Base-by-base conservation (phyloP, 2,797 vertebrate genomes). In the Malurus splendens region DNA sequence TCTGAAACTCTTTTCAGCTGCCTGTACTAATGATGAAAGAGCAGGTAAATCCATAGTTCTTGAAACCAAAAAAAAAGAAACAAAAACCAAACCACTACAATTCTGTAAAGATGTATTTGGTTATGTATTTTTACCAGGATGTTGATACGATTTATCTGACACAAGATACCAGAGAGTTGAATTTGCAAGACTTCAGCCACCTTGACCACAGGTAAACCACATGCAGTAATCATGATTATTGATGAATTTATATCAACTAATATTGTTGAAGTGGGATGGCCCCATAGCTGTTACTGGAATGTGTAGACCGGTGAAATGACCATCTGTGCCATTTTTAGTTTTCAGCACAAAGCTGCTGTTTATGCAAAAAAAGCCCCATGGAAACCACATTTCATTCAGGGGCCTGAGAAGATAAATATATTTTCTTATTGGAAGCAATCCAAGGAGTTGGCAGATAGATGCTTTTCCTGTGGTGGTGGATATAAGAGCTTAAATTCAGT, bases 81-180 rank as follows among this genome's bases (percentile, higher is more conserved):
- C 22, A 12, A 23, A 3, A 0, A 1, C 3, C 16, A 0, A 1
- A 3, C 16, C n/a, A 23, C 12, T 51, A 0, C 17, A 44, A 5
- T 71, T 82, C 47, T 70, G 16, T 79, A 64, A 68, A 91, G 66
- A 50, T 47, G 18, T 51, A 10, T 76, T 93, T 60, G 36, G 3
- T 84, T 77, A 9, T 85, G 4, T 87, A 3, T 94, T 95, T 95
- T 92, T 77, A 86, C 80, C 87, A 99, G 99, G 99, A 99, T 82
- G 99, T 99, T 32, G 99, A 99, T 95, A 99, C 99, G 2, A 99
- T 99, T 95, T 99, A 99, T 95, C 96, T 99, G 96, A 99, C 98
- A 9, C 99, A 99, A 97, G 99, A 99, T 96, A 99, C 98, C 51
- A 97, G 98, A 90, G 99, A 99, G 68, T 86, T 99, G 90, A 99